Base-by-base conservation (phyloP, 2,797 vertebrate genomes). In the Eulemur coronatus region DNA sequence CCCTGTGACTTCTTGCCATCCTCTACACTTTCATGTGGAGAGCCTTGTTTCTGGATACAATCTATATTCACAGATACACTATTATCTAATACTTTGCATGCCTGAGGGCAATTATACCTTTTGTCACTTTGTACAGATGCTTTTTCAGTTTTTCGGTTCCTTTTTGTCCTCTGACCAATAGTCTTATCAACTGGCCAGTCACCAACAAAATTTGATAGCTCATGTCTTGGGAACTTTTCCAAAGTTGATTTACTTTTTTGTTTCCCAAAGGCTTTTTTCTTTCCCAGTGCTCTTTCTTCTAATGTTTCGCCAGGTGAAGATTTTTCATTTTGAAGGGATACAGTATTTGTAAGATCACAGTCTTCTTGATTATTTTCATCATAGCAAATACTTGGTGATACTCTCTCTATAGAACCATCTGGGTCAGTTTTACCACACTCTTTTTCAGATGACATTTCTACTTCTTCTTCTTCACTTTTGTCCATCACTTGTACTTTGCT, bases 141-240 rank as follows among this genome's bases (percentile, higher is more conserved):
- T 97, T 98, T 98, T 97, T 92, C 95, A 89, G 90, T 82, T 97
- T 97, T 99, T 98, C 97, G 98, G 89, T 95, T 97, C 96, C 95
- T 98, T 98, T 98, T 98, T 82, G 97, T 97, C 46, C 99, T 99
- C 97, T 99, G 99, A 87, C 98, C 97, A 73, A 99, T 98, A 50
- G 99, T 98, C 91, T 98, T 98, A 95, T 99, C 99, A 73, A 99
- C 76, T 7, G 99, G 99, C 99, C 99, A 99, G 80, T 99, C 99
- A 88, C 99, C 99, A 20, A 99, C 97, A 98, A 99, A 99, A 95
- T 98, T 98, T 12, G 99, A 95, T 41, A 98, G 95, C 81, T 99
- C 98, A 17, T 97, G 95, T 79, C 91, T 98, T 78, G 75, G 86
- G 20, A 97, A 89, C 1, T 1, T 63, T 28, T 97, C 97, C 82